Base-by-base conservation (phyloP, 1,140 invertebrate genomes). In the Lordiphosa collinella region DNA sequence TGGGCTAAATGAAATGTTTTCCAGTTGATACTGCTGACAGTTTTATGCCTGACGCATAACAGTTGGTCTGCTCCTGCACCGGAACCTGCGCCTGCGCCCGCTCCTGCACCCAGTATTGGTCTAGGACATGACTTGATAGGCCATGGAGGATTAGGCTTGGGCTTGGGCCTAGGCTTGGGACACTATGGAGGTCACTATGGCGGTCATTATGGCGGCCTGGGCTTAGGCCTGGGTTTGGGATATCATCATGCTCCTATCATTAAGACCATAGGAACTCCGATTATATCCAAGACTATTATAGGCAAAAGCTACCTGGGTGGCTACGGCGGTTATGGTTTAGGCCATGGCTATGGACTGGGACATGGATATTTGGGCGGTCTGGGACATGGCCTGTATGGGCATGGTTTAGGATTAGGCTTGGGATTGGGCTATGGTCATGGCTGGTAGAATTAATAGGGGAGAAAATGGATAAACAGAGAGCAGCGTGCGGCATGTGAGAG, bases 251-350 rank as follows among this genome's bases (percentile, higher is more conserved):
- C 61, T 10, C 72, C 72, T 18, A 70, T 76, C 25, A 58, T 75
- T 29, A 71, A 65, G 57, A 60, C 63, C 12, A 67, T 58, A 12
- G 40, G 29, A 9, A 38, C 80, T 1, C 85, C 85, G 2, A 73
- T 87, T 13, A 56, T 87, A 8, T 65, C 85, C 16, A 87, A 87
- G 50, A 87, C 85, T 6, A 87, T 87, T 25, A 84, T 88, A 14
- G 86, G 85, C n/a, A 87, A 87, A 34, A 82, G 70, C 57, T 62
- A 86, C 44, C 36, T 79, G 22, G 63, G 68, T 29, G 64, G 82
- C 55, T 68, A 82, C 40, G 70, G 72, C 1, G 70, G 72, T 2
- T 43, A 41, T 3, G 41, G 64, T 7, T 9, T 47, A 34, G 50
- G 67, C 43, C 49, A 68, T 32, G 56, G 61, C 32, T 43, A 47